Conservation (phyloP, 2,113 vertebrate genomes). For the Cephalopholis sonnerati region DNA sequence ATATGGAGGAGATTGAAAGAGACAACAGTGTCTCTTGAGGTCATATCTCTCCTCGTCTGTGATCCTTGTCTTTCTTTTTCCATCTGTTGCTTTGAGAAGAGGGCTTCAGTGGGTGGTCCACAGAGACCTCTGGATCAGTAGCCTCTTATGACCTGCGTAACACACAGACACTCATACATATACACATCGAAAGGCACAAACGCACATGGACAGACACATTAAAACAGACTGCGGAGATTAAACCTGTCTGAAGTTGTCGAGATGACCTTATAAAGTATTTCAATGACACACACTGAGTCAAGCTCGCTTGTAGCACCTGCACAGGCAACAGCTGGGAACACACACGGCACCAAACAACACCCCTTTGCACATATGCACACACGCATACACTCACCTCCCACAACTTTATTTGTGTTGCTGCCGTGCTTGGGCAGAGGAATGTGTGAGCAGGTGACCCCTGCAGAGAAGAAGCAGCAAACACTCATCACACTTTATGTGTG, state of each 20-base stretch:
- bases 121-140: conserved; percentile 53
- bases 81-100: conserved; percentile 66
- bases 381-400: conserved; percentile 59
- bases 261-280: conserved; percentile 46
- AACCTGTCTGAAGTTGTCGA: conserved; percentile 30
- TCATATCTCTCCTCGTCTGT: conserved; percentile 32
- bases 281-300: conserved; percentile 43
- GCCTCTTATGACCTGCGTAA: conserved; percentile 45
- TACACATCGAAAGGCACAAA: neutral
- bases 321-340: conserved; percentile 73
- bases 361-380: conserved; percentile 15
- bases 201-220: neutral
- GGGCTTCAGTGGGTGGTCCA: conserved; percentile 78
- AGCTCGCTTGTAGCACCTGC: conserved; percentile 49
- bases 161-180: neutral
- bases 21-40: conserved; percentile 22
- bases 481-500: neutral
- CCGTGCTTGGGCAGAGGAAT: conserved; percentile 64
- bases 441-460: conserved; percentile 69
- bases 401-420: conserved; percentile 69
- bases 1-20: conserved; percentile 28
- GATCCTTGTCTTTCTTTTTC: conserved; percentile 56
- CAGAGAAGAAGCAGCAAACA: conserved; percentile 38
- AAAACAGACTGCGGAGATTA: conserved; percentile 28
- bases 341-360: conserved; percentile 51